Evolutionary conservation across 2,888 invertebrate species (phyloP).

Genomic region (Synergus japonicus): DNA sequence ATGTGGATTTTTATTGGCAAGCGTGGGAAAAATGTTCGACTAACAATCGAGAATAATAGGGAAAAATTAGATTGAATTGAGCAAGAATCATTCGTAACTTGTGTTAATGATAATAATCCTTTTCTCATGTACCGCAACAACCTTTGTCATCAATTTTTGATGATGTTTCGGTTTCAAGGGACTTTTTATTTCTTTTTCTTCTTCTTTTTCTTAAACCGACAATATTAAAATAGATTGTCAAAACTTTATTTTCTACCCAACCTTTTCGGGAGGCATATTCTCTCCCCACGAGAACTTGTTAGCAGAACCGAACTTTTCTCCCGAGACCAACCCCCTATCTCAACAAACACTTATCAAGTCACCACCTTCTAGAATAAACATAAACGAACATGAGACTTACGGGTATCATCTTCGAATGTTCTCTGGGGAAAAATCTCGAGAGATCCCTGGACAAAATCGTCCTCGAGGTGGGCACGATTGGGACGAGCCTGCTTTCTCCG

Average conservation of each 20-base stretch:
- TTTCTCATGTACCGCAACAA: too few relatives aligned
- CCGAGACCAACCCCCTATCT: conserved; percentile 10
- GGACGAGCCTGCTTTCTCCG: conserved; percentile 77
- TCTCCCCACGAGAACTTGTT: background rate
- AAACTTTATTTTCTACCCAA: too few relatives aligned
- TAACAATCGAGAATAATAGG: background rate
- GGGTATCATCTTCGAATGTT: conserved; percentile 66
- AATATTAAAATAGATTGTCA: background rate
- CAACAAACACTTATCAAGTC: conserved; percentile 30
- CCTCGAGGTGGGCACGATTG: conserved; percentile 77
- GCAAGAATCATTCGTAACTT: background rate
- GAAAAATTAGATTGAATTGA: background rate
- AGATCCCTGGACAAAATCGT: conserved; percentile 74
- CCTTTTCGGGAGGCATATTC: background rate
- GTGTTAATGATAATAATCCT: background rate
- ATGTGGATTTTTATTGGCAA: background rate
- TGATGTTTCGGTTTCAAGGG: too few relatives aligned
- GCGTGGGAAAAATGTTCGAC: background rate
- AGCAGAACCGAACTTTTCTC: conserved; percentile 22
- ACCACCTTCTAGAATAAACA: conserved; percentile 34
- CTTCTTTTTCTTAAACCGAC: background rate
- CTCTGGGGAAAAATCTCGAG: conserved; percentile 69
- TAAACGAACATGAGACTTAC: conserved; percentile 63
- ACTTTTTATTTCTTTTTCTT: too few relatives aligned
- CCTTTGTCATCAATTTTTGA: background rate